phyloP scores from a whole-genome alignment of 2,888 invertebrate species.

The Allygus modestus region DNA sequence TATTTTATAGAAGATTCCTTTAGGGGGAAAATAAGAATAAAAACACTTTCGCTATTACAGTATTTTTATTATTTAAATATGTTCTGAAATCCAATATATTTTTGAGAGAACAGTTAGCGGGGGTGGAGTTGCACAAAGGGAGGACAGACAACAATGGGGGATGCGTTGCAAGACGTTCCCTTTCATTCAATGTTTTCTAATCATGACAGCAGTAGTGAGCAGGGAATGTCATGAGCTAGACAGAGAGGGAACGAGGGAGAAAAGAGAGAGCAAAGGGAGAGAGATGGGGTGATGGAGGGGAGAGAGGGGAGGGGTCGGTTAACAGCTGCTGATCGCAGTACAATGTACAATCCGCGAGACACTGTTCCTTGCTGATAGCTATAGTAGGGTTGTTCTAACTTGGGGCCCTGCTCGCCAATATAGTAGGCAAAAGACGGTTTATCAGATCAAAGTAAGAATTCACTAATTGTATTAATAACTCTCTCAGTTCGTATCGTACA shows the following conservation, averaged over 20 bases:
- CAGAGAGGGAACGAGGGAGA: background rate
- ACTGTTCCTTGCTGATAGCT: too few relatives aligned
- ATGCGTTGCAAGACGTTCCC: constrained; percentile 18
- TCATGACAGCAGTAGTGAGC: constrained; percentile 6
- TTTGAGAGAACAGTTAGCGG: background rate
- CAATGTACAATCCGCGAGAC: background rate
- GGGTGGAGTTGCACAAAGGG: constrained; percentile 13
- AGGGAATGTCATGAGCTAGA: background rate
- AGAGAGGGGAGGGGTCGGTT: background rate
- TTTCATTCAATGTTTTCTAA: constrained; percentile 43
- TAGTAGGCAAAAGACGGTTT: too few relatives aligned
- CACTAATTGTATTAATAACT: too few relatives aligned
- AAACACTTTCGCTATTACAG: too few relatives aligned
- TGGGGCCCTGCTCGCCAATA: too few relatives aligned
- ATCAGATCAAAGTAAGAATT: too few relatives aligned
- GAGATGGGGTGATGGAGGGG: background rate
- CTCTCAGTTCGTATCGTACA: too few relatives aligned
- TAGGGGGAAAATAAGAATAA: too few relatives aligned
- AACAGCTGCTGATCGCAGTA: background rate
- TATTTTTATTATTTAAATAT: too few relatives aligned
- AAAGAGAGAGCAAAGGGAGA: background rate
- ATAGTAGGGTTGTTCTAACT: background rate
- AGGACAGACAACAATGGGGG: constrained; percentile 1
- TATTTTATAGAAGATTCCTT: too few relatives aligned
- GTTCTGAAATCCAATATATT: too few relatives aligned